Percentiles rank a stretch among this genome's conserved stretches.
These are phyloP conservation scores for Eumeta japonica DNA, from an alignment of 1,140 invertebrate species.

Conservation along the genomic window DNA sequence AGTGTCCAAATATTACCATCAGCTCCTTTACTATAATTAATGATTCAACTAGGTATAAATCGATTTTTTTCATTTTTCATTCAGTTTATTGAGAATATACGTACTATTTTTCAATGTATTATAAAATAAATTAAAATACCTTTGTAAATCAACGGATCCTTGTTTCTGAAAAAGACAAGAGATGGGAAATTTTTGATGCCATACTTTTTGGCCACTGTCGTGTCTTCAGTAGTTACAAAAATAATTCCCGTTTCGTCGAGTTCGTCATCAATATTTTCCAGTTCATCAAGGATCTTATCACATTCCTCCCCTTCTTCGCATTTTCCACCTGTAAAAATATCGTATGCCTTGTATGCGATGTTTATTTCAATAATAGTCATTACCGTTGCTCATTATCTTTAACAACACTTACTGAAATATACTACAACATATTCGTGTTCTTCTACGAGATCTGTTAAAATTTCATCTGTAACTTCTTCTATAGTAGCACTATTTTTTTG, in stretches of 20 bases:
- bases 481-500: conserved; percentile 91
- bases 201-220: conserved; percentile 77
- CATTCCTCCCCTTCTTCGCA: conserved; percentile 86
- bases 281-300: conserved; percentile 78
- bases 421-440: conserved; percentile 93
- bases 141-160: conserved; percentile 76
- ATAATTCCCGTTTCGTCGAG: conserved; percentile 90
- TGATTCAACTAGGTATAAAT: too few species aligned
- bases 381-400: not conserved
- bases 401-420: conserved; percentile 76
- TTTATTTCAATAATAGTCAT: not conserved
- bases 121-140: conserved; percentile 21
- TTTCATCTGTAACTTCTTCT: conserved; percentile 93
- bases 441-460: conserved; percentile 80
- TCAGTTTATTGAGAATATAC: not conserved
- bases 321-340: conserved; percentile 64
- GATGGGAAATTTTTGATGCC: conserved; percentile 82
- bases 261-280: conserved; percentile 93
- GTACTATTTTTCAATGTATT: not conserved
- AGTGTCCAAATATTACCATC: too few species aligned
- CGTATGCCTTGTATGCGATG: too few species aligned
- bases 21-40: too few species aligned
- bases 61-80: not conserved
- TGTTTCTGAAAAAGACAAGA: conserved; percentile 88
- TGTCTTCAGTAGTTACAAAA: conserved; percentile 90